Evolutionary conservation across 1,140 invertebrate genomes (phyloP).

Genomic region (Aphelinus certus): DNA sequence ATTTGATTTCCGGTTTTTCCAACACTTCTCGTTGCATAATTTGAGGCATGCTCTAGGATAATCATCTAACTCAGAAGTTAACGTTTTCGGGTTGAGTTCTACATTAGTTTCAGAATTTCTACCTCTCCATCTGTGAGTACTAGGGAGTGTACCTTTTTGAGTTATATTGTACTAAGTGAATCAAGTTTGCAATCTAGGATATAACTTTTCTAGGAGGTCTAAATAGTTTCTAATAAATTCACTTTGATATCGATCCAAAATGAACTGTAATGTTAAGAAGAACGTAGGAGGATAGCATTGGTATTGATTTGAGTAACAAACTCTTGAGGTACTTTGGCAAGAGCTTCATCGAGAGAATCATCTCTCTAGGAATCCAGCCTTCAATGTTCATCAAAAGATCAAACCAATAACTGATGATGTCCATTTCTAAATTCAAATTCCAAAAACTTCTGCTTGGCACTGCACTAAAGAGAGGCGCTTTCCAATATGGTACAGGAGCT

Average conservation of each 20-base stretch:
- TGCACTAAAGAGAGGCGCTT: slow-evolving; percentile 88
- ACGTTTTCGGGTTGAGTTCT: slow-evolving; percentile 85
- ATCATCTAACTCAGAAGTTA: slow-evolving; percentile 66
- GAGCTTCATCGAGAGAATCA: slow-evolving; percentile 90
- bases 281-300: slow-evolving; percentile 96
- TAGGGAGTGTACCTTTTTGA: too few species aligned
- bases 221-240: too few species aligned
- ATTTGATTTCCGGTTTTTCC: too few species aligned
- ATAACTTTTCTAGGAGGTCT: too few species aligned
- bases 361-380: slow-evolving; percentile 99
- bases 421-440: slow-evolving; percentile 88
- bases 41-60: slow-evolving; percentile 40
- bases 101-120: too few species aligned
- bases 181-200: too few species aligned
- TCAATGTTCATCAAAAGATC: slow-evolving; percentile 93
- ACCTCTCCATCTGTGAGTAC: too few species aligned
- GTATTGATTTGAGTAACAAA: slow-evolving; percentile 95
- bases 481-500: slow-evolving; percentile 92
- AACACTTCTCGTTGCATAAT: slow-evolving; percentile 88
- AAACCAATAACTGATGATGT: slow-evolving; percentile 96
- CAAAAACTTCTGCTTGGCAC: slow-evolving; percentile 98
- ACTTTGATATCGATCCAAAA: too few species aligned
- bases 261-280: slow-evolving; percentile 72
- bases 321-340: slow-evolving; percentile 90
- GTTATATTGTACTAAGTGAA: too few species aligned